Evolutionary conservation across 2,797 vertebrate species (phyloP).

Genomic region (Neostethus bicornis): DNA sequence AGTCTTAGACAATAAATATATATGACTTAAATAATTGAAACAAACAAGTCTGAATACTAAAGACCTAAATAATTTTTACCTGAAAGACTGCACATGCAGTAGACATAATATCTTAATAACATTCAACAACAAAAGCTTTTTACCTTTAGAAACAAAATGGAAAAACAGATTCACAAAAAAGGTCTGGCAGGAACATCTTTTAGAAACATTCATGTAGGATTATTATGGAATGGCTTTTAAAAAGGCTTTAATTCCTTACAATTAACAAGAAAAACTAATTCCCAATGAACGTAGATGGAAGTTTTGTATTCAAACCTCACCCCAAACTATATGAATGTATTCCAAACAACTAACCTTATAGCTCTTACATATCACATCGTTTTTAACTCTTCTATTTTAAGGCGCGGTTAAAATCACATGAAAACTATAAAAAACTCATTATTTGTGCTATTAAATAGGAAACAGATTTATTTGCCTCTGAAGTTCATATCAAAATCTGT

Average conservation of each 20-base stretch:
- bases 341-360: neutral
- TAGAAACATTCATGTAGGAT: constrained; percentile 39
- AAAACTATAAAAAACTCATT: constrained; percentile 8
- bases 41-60: constrained; percentile 21
- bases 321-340: constrained; percentile 13
- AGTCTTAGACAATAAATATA: constrained; percentile 46
- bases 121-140: constrained; percentile 21
- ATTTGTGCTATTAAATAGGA: constrained; percentile 6
- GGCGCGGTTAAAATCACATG: constrained; percentile 18
- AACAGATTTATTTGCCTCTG: neutral
- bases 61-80: constrained; percentile 25
- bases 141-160: constrained; percentile 14
- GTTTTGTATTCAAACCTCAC: constrained; percentile 16
- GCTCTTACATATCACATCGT: neutral
- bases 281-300: constrained; percentile 25
- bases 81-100: constrained; percentile 29
- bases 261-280: constrained; percentile 12
- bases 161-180: constrained; percentile 25
- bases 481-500: neutral
- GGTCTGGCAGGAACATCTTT: constrained; percentile 12
- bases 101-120: constrained; percentile 20
- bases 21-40: constrained; percentile 26
- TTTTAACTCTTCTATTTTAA: constrained; percentile 5
- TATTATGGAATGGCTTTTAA: constrained; percentile 43
- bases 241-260: constrained; percentile 29